Evolutionary conservation across 2,113 vertebrate genomes (phyloP), one percentile per base, ranked within the genome.

Genomic region (Columbina picui): DNA sequence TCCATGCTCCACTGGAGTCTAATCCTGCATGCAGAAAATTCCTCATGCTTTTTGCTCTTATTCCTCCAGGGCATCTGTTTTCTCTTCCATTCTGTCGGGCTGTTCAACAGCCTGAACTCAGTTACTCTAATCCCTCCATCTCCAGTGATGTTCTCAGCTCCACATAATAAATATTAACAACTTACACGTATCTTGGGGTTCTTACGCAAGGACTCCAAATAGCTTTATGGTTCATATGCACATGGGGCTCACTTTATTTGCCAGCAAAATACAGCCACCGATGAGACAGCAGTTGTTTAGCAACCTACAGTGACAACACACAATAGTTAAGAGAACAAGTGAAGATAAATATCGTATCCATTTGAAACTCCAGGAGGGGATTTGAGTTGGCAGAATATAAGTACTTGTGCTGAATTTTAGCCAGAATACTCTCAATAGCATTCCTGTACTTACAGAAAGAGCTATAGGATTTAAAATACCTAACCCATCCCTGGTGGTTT

Each of bases 91-190:
- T 96, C 87, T 90, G 77, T 75, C 84, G 75, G 90, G 69, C 93
- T 89, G 81, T 50, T 96, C 79, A 71, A 53, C 68, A 84, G 92
- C 82, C 92, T 93, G 79, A 96, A 90, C 90, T 92, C 80, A 32
- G 76, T 88, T 93, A 60, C 90, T 90, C 83, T 93, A 97, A 95
- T 94, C 94, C 94, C 73, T 93, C 93, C 93, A 88, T 89, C 90
- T 96, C 81, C 93, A 96, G 85, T 84, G 71, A 78, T 77, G 56
- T 89, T 96, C 96, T 86, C 94, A 60, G 93, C 96, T 95, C 76
- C 92, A 77, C 75, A 71, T 87, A 96, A 96, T 96, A 96, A 96
- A 97, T 96, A 95, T 90, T 93, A 96, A 94, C 88, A 90, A 93
- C 92, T 94, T 96, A 96, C 96, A 95, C 2, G 43, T 68, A 96